Evolutionary conservation across 2,113 vertebrate species (phyloP).

Genomic region (Zosterops japonicus): DNA sequence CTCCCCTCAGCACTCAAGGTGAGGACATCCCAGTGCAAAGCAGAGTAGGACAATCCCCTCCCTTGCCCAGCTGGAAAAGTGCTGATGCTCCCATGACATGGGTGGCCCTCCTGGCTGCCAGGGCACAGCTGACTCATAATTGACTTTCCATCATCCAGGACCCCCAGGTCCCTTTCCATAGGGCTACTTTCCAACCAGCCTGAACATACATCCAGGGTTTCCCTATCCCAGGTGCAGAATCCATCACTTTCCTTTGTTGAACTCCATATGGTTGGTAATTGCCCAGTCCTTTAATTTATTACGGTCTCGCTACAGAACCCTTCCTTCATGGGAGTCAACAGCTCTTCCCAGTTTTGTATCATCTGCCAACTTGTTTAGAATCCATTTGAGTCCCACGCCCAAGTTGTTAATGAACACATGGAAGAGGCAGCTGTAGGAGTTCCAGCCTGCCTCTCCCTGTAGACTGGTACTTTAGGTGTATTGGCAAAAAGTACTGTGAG

Average conservation of each 20-base stretch:
- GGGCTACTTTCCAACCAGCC: not conserved
- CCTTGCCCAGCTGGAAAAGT: accelerated
- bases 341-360: not conserved
- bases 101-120: not conserved
- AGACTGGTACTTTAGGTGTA: not conserved
- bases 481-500: not conserved
- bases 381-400: accelerated
- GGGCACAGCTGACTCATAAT: no score
- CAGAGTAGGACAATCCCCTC: not conserved
- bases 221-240: not conserved
- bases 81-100: accelerated
- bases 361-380: not conserved
- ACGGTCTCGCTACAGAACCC: not conserved
- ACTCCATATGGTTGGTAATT: not conserved
- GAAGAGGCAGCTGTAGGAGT: not conserved
- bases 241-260: accelerated
- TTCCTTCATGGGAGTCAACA: not conserved
- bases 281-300: not conserved
- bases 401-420: not conserved
- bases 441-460: not conserved
- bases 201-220: not conserved
- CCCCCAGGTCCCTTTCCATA: not conserved
- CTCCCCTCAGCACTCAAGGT: accelerated
- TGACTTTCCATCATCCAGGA: not conserved
- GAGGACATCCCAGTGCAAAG: not conserved